A percentile compares a stretch with the other conserved stretches of the same genome.
These are phyloP conservation scores for Nylanderia fulva DNA, from an alignment of 1,140 invertebrate genomes.

Conservation along the genomic window DNA sequence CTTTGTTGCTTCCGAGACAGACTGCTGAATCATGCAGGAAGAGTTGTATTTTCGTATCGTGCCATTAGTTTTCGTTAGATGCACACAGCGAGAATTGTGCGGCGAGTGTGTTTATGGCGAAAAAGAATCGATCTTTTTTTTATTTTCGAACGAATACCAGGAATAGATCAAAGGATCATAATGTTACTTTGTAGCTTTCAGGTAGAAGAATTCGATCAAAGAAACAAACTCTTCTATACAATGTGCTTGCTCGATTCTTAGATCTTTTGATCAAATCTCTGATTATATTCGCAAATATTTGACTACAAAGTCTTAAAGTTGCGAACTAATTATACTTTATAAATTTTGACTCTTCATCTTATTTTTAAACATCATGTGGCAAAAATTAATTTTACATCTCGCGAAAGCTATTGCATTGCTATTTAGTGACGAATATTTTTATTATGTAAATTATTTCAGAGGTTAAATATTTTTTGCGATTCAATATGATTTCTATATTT, in stretches of 20 bases:
- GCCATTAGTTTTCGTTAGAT: background rate
- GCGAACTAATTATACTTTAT: background rate
- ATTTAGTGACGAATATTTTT: background rate
- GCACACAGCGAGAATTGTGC: background rate
- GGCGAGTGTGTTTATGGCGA: slow-evolving; percentile 2
- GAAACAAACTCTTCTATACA: background rate
- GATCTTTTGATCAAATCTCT: background rate
- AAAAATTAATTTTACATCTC: background rate
- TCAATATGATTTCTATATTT: background rate
- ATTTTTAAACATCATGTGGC: background rate
- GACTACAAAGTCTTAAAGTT: background rate
- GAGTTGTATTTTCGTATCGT: slow-evolving; percentile 6
- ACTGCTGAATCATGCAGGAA: background rate
- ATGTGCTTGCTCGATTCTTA: background rate
- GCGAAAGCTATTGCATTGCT: background rate
- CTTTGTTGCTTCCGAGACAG: background rate
- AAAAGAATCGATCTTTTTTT: slow-evolving; percentile 5
- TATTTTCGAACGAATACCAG: background rate
- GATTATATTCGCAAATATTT: background rate
- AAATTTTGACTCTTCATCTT: background rate
- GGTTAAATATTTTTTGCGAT: background rate
- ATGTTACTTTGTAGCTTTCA: slow-evolving; percentile 3
- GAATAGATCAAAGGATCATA: slow-evolving; percentile 16
- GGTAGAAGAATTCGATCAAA: background rate
- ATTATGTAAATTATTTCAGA: background rate